A percentile compares a stretch with the other conserved stretches of the same genome.
Evolutionary conservation across 2,113 vertebrate genomes (phyloP).

Genomic region (Phaethornis superciliosus): DNA sequence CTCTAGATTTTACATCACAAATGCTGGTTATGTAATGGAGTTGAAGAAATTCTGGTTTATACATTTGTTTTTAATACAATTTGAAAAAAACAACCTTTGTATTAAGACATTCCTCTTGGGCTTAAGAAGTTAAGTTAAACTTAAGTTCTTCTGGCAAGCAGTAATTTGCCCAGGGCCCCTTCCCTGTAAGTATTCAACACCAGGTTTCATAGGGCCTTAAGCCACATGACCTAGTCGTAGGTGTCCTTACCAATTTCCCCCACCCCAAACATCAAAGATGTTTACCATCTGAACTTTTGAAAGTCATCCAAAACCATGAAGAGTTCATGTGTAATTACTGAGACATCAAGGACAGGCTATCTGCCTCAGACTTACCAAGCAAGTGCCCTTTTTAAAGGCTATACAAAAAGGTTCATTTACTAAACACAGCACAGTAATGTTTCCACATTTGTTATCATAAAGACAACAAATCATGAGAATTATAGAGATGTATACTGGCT

Average conservation of each 20-base stretch:
- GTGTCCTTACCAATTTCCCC: background rate
- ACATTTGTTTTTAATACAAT: background rate
- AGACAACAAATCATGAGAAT: background rate
- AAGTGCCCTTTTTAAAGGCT: background rate
- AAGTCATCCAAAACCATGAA: background rate
- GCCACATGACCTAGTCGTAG: no score
- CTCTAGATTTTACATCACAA: background rate
- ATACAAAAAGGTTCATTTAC: background rate
- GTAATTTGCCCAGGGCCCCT: no score
- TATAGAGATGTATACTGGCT: fast-evolving
- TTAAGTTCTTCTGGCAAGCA: no score
- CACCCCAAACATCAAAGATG: background rate
- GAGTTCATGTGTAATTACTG: background rate
- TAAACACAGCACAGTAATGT: background rate
- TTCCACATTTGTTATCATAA: background rate
- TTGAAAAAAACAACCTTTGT: background rate
- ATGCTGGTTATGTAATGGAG: background rate
- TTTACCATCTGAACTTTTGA: background rate
- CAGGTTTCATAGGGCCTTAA: no score
- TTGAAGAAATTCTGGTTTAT: background rate
- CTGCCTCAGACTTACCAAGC: background rate
- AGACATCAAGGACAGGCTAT: background rate
- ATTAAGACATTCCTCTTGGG: background rate
- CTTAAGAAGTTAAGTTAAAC: background rate
- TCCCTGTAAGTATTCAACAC: no score